phyloP scores from a whole-genome alignment of 2,888 invertebrate genomes.

The Pyrgus malvae region DNA sequence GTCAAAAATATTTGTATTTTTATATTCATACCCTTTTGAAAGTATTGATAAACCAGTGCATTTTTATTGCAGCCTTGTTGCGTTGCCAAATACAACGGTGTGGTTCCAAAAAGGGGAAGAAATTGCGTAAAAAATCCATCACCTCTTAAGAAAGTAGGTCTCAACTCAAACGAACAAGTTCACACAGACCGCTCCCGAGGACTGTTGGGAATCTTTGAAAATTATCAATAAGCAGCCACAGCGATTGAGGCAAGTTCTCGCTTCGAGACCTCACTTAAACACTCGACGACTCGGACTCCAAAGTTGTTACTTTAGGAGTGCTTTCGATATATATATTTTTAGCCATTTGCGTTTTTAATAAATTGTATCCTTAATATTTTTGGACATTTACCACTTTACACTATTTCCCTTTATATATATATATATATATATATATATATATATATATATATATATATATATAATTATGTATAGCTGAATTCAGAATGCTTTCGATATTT shows the following conservation, averaged over 20 bases:
- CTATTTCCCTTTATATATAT: no score
- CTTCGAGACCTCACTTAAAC: conserved; percentile 62
- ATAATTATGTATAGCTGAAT: no score
- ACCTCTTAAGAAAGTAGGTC: conserved; percentile 24
- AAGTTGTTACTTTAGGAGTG: conserved; percentile 46
- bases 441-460: no score
- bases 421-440: no score
- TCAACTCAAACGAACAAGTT: conserved; percentile 41
- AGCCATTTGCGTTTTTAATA: no score
- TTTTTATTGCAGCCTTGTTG: no score
- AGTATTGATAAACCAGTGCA: no score
- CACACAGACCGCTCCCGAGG: conserved; percentile 44
- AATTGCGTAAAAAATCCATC: conserved; percentile 24
- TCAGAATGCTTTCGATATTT: no score
- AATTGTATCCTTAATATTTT: no score
- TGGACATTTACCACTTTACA: no score
- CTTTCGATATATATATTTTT: conserved; percentile 20
- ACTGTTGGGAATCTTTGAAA: conserved; percentile 52
- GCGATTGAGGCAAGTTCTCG: conserved; percentile 52
- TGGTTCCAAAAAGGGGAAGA: conserved; percentile 12
- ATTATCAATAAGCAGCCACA: conserved; percentile 51
- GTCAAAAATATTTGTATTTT: no score
- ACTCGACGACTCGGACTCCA: conserved; percentile 57
- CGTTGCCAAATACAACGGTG: conserved; percentile 7
- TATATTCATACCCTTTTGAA: no score